Base-by-base conservation (phyloP, 2,888 invertebrate species). In the Cantharis flavilabris region DNA sequence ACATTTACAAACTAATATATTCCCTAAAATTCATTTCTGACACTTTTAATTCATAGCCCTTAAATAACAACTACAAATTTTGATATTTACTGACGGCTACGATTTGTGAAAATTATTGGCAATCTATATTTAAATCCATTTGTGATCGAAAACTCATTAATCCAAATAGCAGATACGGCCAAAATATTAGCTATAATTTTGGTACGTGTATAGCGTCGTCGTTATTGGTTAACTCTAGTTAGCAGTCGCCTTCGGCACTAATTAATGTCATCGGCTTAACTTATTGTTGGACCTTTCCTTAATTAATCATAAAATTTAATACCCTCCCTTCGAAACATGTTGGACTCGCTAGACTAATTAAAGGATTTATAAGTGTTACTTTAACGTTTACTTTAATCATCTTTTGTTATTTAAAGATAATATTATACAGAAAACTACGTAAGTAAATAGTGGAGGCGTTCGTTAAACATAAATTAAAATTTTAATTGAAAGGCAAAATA, bases 261-360 rank as follows among this genome's bases (percentile, higher is more conserved):
- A 77, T 77, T 75, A 77, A 74, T 77, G 77, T 75, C 77, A 69
- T 75, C 75, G 72, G 77, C 74, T 74, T 74, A 77, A 77, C 71
- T 77, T 77, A 75, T 75, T 75, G 72, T 74, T 28, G 71, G 75
- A 75, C 77, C 77, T 77, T 77, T 77, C 77, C 77, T 77, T 71
- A 77, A 77, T 77, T 77, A 75, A 77, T 77, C 75, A 77, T 69
- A 71, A 77, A 77, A 77, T 77, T 72, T 77, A 77, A 77, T 77
- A 72, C 77, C 77, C 69, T 69, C 70, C 64, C 76, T 63, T 72
- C 72, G 64, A 70, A 76, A 76, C 76, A 70, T 62, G 76, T 73
- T 76, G 72, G 72, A 70, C 73, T 69, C 76, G 33, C 70, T 49
- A 73, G 72, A 76, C 70, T 73, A 76, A 76, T 76, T 76, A 73